Conservation (phyloP, 2,797 vertebrate genomes). For the Leptoclinus maculatus region DNA sequence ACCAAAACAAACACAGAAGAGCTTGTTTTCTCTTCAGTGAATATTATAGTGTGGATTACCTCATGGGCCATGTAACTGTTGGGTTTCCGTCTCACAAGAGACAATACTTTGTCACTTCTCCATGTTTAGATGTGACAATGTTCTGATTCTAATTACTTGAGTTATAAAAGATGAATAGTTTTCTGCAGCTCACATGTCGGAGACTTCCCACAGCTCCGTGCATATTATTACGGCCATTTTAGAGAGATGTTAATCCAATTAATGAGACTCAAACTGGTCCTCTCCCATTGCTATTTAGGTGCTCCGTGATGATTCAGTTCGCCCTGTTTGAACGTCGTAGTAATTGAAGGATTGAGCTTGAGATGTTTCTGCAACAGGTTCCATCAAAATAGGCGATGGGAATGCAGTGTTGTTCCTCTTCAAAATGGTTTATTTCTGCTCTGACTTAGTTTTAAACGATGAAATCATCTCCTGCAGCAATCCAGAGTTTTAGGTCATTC, state of each 20-base stretch:
- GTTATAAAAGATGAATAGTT: conserved; percentile 11
- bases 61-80: neutral
- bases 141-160: conserved; percentile 21
- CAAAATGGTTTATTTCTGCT: conserved; percentile 33
- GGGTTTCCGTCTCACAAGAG: neutral
- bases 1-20: neutral
- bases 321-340: conserved; percentile 75
- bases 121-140: conserved; percentile 25
- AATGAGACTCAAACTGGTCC: conserved; percentile 80
- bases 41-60: neutral
- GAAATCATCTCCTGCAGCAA: conserved; percentile 1
- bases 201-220: conserved; percentile 69
- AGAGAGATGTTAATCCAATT: conserved; percentile 84
- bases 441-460: conserved; percentile 16
- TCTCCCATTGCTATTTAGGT: conserved; percentile 76
- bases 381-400: conserved; percentile 27
- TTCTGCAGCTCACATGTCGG: conserved; percentile 44
- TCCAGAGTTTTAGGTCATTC: neutral
- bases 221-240: conserved; percentile 78
- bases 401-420: conserved; percentile 14
- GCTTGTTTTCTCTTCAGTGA: neutral
- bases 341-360: conserved; percentile 45
- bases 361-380: conserved; percentile 59
- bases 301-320: conserved; percentile 78
- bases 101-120: neutral